These are phyloP conservation scores for Hydraecia micacea DNA, from an alignment of 2,888 invertebrate genomes.

Conservation along the genomic window DNA sequence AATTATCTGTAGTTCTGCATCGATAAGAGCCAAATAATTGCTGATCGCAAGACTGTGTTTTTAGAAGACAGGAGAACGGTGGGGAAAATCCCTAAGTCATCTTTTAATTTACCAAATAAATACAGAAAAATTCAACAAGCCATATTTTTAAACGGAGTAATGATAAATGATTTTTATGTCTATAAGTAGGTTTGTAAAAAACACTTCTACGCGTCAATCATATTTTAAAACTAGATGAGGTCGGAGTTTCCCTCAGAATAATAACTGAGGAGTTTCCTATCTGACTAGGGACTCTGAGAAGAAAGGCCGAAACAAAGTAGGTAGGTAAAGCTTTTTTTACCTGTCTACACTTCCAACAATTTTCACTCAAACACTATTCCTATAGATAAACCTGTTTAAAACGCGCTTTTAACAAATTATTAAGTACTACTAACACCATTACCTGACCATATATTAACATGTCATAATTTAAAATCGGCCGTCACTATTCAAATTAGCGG, in stretches of 20 bases:
- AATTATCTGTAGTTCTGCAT: background rate
- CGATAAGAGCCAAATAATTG: background rate
- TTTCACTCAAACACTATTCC: background rate
- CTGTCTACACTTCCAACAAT: background rate
- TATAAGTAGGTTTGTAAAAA: background rate
- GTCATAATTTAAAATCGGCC: slow-evolving; percentile 56
- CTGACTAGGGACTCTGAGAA: too few relatives aligned
- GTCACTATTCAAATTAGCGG: slow-evolving; percentile 69
- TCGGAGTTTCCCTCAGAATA: too few relatives aligned
- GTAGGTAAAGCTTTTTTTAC: background rate
- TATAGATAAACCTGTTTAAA: background rate
- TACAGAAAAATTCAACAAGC: too few relatives aligned
- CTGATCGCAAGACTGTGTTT: background rate
- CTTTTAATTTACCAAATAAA: background rate
- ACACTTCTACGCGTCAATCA: background rate
- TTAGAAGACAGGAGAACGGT: background rate
- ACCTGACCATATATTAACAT: slow-evolving; percentile 48
- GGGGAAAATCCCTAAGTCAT: background rate
- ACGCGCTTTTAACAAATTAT: slow-evolving; percentile 14
- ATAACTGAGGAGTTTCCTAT: too few relatives aligned
- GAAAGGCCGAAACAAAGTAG: background rate
- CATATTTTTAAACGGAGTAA: background rate
- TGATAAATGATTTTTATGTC: too few relatives aligned
- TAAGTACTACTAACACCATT: slow-evolving; percentile 29
- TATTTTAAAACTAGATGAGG: too few relatives aligned